Conservation (phyloP, 2,888 invertebrate species). For the Sarcophaga rosellei region DNA sequence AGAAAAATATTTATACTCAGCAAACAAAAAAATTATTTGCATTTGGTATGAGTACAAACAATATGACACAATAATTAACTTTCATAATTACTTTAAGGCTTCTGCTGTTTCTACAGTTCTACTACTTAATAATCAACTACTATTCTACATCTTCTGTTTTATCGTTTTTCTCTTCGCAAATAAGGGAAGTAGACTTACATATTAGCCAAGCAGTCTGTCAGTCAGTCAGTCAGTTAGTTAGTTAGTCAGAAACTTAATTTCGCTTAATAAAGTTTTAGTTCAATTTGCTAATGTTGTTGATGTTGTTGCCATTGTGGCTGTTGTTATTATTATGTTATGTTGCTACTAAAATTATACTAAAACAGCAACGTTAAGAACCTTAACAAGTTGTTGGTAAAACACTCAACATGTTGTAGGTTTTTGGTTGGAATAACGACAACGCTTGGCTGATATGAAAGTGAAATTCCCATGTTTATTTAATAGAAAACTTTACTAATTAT, state of each 20-base stretch:
- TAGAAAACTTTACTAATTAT: slow-evolving; percentile 59
- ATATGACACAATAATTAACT: slow-evolving; percentile 63
- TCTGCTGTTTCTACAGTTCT: neutral
- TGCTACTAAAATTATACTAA: neutral
- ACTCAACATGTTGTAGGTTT: slow-evolving; percentile 29
- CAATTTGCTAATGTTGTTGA: neutral
- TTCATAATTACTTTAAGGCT: slow-evolving; percentile 47
- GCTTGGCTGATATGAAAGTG: slow-evolving; percentile 10
- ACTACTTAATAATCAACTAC: too few species aligned
- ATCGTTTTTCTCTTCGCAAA: neutral
- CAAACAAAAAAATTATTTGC: slow-evolving; percentile 38
- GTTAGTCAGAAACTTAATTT: neutral
- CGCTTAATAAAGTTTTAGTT: neutral
- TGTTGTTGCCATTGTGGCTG: too few species aligned
- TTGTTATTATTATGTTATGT: neutral
- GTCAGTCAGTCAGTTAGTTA: slow-evolving; percentile 8
- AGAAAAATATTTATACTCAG: neutral
- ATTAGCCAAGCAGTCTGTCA: neutral
- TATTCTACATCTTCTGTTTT: too few species aligned
- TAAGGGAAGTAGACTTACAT: neutral
- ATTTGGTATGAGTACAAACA: neutral
- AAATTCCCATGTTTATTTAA: slow-evolving; percentile 41
- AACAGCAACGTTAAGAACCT: neutral
- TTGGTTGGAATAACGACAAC: neutral
- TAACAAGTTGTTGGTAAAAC: slow-evolving; percentile 18